phyloP scores from a whole-genome alignment of 2,113 vertebrate species.

The Burhinus oedicnemus region DNA sequence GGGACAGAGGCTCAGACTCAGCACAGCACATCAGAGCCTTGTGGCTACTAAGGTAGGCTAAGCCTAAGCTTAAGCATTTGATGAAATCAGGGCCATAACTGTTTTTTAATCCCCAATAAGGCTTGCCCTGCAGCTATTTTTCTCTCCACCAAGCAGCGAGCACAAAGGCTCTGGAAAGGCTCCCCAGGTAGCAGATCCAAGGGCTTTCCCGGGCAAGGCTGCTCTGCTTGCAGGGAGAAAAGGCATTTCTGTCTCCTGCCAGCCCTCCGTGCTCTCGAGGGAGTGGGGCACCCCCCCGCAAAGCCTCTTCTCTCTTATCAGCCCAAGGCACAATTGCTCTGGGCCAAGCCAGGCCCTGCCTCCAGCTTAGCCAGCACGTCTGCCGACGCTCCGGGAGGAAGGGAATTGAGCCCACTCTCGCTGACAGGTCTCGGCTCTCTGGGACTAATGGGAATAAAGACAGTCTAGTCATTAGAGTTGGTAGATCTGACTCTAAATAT shows the following conservation, averaged over 20 bases:
- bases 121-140: not conserved
- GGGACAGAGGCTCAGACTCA: not conserved
- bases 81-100: not conserved
- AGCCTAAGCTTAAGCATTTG: not conserved
- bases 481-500: constrained; percentile 23
- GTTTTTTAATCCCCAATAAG: not conserved
- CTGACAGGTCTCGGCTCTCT: not conserved
- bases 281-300: not conserved
- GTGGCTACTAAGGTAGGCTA: not conserved
- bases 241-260: not conserved
- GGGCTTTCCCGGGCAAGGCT: not conserved
- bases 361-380: not conserved
- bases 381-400: not conserved
- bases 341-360: not conserved
- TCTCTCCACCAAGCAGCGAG: not conserved
- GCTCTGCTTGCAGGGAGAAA: not conserved
- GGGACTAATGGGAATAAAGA: constrained; percentile 14
- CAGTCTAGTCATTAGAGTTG: not conserved
- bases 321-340: not conserved
- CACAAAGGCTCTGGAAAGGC: not conserved
- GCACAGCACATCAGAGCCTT: not conserved
- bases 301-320: not conserved
- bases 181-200: not conserved
- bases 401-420: not conserved
- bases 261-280: not conserved